Evolutionary conservation across 2,113 vertebrate species (phyloP).

Genomic region (Cynoglossus semilaevis): DNA sequence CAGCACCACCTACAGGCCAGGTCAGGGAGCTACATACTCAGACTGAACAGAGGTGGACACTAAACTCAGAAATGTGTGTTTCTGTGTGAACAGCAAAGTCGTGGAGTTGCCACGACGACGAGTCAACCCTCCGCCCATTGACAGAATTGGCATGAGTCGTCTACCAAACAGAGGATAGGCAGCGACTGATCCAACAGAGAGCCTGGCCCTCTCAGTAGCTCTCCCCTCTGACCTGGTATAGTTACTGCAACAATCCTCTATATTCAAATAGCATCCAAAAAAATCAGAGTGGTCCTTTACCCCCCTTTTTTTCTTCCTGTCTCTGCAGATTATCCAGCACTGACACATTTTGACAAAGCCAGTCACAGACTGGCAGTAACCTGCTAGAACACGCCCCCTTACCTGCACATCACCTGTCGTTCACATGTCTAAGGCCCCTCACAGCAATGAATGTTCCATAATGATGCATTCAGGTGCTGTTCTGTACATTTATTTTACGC

Average conservation of each 20-base stretch:
- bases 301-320: neutral
- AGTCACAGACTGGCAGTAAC: slow-evolving; percentile 28
- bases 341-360: slow-evolving; percentile 32
- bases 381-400: slow-evolving; percentile 34
- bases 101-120: slow-evolving; percentile 77
- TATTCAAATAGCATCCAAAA: neutral
- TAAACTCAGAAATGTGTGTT: no score
- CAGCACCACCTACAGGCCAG: no score
- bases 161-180: slow-evolving; percentile 81
- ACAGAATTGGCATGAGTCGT: slow-evolving; percentile 83
- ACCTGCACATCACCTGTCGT: slow-evolving; percentile 6
- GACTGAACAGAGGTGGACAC: no score
- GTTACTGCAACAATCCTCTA: neutral
- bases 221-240: slow-evolving; percentile 50
- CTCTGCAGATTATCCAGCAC: slow-evolving; percentile 28
- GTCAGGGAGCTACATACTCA: no score
- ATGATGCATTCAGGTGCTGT: slow-evolving; percentile 48
- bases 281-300: neutral
- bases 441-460: neutral
- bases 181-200: neutral
- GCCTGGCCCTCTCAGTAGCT: neutral
- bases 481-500: neutral
- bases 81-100: slow-evolving; percentile 73
- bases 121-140: slow-evolving; percentile 81
- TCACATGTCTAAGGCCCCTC: slow-evolving; percentile 2